Percentiles rank a stretch among this genome's conserved stretches.
These are phyloP conservation scores for Solen grandis DNA, from an alignment of 1,140 invertebrate species.

Conservation along the genomic window DNA sequence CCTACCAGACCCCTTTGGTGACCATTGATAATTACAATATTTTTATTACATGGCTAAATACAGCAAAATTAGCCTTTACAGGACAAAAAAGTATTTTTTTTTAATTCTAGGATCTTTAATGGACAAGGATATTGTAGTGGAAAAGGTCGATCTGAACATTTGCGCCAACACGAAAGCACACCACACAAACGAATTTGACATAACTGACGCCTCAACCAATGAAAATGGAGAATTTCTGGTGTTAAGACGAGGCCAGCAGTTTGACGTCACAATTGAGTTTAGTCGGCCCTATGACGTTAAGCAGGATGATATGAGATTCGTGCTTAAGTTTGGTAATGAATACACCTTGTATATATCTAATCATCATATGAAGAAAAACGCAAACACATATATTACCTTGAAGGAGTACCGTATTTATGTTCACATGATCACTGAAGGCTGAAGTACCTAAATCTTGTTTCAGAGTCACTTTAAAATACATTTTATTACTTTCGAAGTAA, in stretches of 20 bases:
- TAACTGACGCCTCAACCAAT: conserved; percentile 13
- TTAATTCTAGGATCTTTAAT: no score
- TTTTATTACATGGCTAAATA: no score
- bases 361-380: background rate
- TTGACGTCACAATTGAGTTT: conserved; percentile 57
- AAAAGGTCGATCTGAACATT: conserved; percentile 57
- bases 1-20: no score
- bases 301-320: conserved; percentile 57
- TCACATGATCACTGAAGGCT: conserved; percentile 86
- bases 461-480: background rate
- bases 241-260: conserved; percentile 61
- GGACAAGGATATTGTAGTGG: no score
- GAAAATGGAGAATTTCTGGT: conserved; percentile 48
- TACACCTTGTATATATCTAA: no score
- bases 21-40: no score
- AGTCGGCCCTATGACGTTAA: conserved; percentile 48
- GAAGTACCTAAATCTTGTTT: conserved; percentile 85
- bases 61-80: no score
- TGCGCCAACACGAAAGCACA: conserved; percentile 51
- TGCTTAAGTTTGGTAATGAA: conserved; percentile 60
- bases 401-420: background rate
- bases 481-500: background rate
- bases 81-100: no score
- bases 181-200: conserved; percentile 60
- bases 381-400: background rate